Evolutionary conservation across 2,113 vertebrate genomes (phyloP).

Genomic region (Calonectris borealis): DNA sequence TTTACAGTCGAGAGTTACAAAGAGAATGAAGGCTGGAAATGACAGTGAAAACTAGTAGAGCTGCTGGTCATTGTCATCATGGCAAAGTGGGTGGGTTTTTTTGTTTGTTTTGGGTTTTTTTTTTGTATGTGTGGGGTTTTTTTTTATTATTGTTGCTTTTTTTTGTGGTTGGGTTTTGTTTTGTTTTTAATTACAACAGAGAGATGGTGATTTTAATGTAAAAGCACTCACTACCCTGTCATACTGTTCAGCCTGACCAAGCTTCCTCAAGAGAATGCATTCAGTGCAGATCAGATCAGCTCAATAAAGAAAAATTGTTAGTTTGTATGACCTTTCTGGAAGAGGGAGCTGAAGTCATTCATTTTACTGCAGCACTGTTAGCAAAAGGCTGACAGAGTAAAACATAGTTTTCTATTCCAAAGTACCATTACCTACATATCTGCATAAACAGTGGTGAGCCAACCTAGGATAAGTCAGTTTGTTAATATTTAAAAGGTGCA

Average conservation of each 20-base stretch:
- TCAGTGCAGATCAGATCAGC: not conserved
- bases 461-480: not conserved
- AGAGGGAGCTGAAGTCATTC: not conserved
- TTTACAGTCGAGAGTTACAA: conserved; percentile 6
- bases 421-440: not conserved
- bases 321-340: not conserved
- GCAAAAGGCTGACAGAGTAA: not conserved
- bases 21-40: not conserved
- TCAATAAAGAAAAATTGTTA: not conserved
- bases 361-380: not conserved
- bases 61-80: not conserved
- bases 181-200: not conserved
- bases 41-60: not conserved
- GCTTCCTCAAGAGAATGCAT: not conserved
- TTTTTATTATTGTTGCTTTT: too few relatives aligned
- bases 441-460: not conserved
- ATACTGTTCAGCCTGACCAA: not conserved
- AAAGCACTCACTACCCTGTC: not conserved
- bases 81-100: not conserved
- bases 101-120: too few relatives aligned
- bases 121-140: too few relatives aligned
- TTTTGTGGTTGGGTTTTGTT: too few relatives aligned
- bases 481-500: not conserved
- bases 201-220: not conserved
- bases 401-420: not conserved